Evolutionary conservation across 2,888 invertebrate genomes (phyloP), one percentile per base, ranked within the genome.

Genomic region (Lottia gigantea): DNA sequence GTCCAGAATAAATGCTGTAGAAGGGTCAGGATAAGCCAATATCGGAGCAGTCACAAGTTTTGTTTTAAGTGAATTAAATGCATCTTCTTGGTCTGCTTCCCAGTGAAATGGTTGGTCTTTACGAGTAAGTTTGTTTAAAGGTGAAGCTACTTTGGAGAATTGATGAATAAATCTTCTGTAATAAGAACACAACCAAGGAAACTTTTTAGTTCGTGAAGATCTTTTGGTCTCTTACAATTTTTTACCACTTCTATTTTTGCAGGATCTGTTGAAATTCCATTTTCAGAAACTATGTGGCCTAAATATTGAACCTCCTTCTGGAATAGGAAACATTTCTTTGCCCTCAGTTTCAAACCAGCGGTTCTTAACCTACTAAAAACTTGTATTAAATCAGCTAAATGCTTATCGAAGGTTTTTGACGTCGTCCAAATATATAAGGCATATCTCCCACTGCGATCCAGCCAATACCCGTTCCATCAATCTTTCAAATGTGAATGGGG

Each of bases 311-410:
- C 62, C 64, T 70, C 47, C 11, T 45, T 61, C n/a, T 55, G 66
- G 46, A 71, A 70, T 4, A 79, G 68, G 25, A 31, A 19, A 67
- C 80, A 80, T 68, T 83, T 83, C 25, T 64, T 71, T 2, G 76
- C 73, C 63, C 80, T 76, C 12, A 82, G 46, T 47, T 72, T 78
- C 26, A 84, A 66, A n/a, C 73, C 74, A 47, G 74, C 76, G 14
- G 63, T 46, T 16, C 71, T 26, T 16, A 80, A 71, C 23, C 74
- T 62, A 16, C 67, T 46, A 26, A 81, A 72, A n/a, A 81, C 76
- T n/a, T 31, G 25, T 45, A 63, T 12, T 1, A 82, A 67, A 46
- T 75, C 71, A 31, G 66, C 49, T 8, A 78, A 55, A 31, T 64
- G 45, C 19, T 61, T 63, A 31, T 71, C 70, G 46, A 77, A 74